Conservation (phyloP, 2,888 invertebrate species). For the Cetonia aurata region DNA sequence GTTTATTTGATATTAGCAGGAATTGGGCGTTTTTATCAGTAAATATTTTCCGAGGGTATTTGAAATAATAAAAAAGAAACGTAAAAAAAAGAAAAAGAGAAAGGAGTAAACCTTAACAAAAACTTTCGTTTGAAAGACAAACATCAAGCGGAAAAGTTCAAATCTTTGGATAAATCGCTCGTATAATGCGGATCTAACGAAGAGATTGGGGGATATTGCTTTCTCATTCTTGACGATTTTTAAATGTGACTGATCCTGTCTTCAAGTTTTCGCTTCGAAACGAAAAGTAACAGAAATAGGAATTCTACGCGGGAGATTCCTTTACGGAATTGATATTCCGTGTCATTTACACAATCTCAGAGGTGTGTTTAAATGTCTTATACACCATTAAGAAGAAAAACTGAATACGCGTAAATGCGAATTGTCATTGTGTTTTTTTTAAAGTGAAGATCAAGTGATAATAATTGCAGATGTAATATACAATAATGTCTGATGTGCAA, state of each 20-base stretch:
- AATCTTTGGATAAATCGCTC: conserved; percentile 31
- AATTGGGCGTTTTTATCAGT: neutral
- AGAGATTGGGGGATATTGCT: conserved; percentile 36
- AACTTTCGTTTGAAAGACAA: conserved; percentile 35
- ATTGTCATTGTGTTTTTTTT: no score
- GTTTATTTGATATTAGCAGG: neutral
- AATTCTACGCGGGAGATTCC: neutral
- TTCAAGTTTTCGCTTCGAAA: conserved; percentile 15
- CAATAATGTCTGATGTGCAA: no score
- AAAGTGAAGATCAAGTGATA: no score
- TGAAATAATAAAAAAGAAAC: conserved; percentile 1
- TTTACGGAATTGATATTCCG: no score
- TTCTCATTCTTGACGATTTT: conserved; percentile 32
- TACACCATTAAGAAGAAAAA: no score
- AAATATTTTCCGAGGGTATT: conserved; percentile 8
- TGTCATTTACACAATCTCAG: no score
- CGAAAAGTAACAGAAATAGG: neutral
- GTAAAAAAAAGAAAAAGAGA: conserved; percentile 1
- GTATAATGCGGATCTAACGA: conserved; percentile 38
- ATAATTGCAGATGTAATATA: no score
- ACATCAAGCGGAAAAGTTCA: conserved; percentile 35
- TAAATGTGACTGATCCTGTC: conserved; percentile 30
- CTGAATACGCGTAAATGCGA: no score
- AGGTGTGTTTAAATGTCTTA: no score
- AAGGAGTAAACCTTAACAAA: conserved; percentile 9